Evolutionary conservation across 2,113 vertebrate genomes (phyloP), one percentile per base, ranked within the genome.

Genomic region (Notarius lentiginosus): DNA sequence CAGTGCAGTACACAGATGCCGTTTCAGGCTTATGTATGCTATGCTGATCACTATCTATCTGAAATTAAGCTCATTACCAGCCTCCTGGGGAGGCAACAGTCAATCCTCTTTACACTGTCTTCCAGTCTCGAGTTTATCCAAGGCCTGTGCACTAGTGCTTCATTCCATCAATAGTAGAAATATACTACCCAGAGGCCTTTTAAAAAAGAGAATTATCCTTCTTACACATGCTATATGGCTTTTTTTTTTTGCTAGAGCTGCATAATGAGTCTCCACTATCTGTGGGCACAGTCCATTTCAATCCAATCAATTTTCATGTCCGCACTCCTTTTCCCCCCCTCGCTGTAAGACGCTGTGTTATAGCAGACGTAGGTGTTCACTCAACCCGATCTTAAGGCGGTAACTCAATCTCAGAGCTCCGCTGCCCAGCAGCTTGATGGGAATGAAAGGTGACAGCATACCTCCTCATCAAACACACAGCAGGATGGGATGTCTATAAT

Each of bases 61-160:
- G 27, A 86, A 90, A 88, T 88, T 83, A 88, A 88, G 81, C 89
- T 86, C 65, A 86, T 90, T 88, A 84, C 63, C 14, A 8, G 49
- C 49, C 65, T 84, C 60, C 76, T 53, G n/a, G 82, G 79, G 55
- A 66, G 34, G 34, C 79, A 51, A 66, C 61, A 41, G 77, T 61
- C 83, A 63, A 87, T 84, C 75, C 82, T 82, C 84, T 90, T 84
- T 84, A 84, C 66, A 55, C 83, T 47, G 51, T 72, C 30, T 55
- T 83, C 18, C 12, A 1, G 34, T 27, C 24, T 27, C 2, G 63
- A 83, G 68, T 58, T 84, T 49, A 80, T 73, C 65, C 30, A 58
- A 61, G 81, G 73, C 22, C 30, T 70, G 34, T 66, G 63, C 63
- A 63, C 56, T 82, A 22, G 49, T 3, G n/a, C 15, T 76, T 60